Percentiles rank a stretch among this genome's conserved stretches.
Evolutionary conservation across 2,888 invertebrate genomes (phyloP).

Genomic region (Habrosyne pyritoides): DNA sequence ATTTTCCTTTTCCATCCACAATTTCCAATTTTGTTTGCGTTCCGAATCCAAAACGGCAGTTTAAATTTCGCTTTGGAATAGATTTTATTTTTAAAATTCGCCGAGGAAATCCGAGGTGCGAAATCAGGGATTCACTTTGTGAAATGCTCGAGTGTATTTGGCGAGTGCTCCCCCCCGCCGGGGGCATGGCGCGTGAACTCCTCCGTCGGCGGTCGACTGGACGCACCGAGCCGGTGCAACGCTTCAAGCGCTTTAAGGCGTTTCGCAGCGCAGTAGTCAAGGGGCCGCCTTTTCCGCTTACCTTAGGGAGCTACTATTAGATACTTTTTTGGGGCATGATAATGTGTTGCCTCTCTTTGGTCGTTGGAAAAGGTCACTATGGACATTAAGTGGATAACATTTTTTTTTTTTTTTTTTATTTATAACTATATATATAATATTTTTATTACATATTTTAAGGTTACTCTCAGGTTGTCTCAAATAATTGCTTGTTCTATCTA

Average conservation of each 20-base stretch:
- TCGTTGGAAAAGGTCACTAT: too few species aligned
- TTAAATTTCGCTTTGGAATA: constrained; percentile 54
- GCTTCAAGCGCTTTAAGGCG: constrained; percentile 8
- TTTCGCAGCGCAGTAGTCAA: constrained; percentile 7
- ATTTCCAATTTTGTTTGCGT: constrained; percentile 45
- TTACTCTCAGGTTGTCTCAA: too few species aligned
- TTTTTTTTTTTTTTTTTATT: too few species aligned
- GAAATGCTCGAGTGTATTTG: constrained; percentile 45
- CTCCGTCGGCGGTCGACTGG: neutral
- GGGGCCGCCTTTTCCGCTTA: constrained; percentile 1
- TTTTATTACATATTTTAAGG: too few species aligned
- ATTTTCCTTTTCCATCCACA: constrained; percentile 33
- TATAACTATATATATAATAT: too few species aligned
- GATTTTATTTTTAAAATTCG: constrained; percentile 56
- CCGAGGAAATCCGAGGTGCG: constrained; percentile 53
- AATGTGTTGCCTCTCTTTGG: neutral
- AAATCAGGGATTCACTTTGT: constrained; percentile 61
- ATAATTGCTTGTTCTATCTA: too few species aligned
- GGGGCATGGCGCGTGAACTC: neutral
- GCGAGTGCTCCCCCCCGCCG: constrained; percentile 23
- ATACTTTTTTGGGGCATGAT: neutral
- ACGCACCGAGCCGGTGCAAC: neutral
- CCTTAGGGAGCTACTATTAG: neutral
- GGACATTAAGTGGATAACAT: too few species aligned
- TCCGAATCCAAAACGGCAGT: constrained; percentile 45